Base-by-base conservation (phyloP, 2,113 vertebrate species). In the Calidris pygmaea region DNA sequence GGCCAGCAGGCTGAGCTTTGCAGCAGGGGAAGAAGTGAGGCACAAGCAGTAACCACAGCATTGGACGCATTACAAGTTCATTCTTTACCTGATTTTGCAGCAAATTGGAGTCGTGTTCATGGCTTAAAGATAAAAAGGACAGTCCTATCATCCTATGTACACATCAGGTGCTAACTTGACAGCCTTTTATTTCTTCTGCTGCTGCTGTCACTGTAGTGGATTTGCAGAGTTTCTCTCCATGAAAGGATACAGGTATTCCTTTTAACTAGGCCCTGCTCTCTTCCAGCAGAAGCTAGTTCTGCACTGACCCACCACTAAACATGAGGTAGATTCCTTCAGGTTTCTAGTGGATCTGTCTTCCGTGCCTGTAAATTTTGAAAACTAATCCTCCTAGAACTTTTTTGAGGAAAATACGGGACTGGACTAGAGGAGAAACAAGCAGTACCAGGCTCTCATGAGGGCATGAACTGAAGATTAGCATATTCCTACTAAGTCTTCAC, bases 11-110 rank as follows among this genome's bases (percentile, higher is more conserved):
- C 39, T 32, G 74, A 80, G 23, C 59, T 78, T 15, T 14, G 41
- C 45, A 70, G 34, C 41, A 34, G 63, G 22, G 50, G 3, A 58
- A 39, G 16, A 62, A 56, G 8, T 35, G 48, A 63, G 60, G 29
- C 50, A 81, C 29, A 41, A 48, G 58, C 52, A 29, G 34, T 19
- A 34, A 65, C 45, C 22, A 34, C 32, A 62, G 72, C 60, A 26
- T 3, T 13, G 32, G 53, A 37, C 10, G 14, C 41, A 13, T 34
- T 12, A 60, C 6, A 26, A 0, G 0, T 52, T 60, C 39, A 14
- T 11, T 22, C 37, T 65, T 45, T 29, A 15, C 37, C 34, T 78
- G 18, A 10, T 45, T 22, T 60, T 13, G 47, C 47, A 85, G 63
- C 43, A 50, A 27, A 78, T 4, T 21, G 66, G 59, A 39, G 24